phyloP scores from a whole-genome alignment of 1,140 invertebrate species.

The Yoshiicerus persimilis region DNA sequence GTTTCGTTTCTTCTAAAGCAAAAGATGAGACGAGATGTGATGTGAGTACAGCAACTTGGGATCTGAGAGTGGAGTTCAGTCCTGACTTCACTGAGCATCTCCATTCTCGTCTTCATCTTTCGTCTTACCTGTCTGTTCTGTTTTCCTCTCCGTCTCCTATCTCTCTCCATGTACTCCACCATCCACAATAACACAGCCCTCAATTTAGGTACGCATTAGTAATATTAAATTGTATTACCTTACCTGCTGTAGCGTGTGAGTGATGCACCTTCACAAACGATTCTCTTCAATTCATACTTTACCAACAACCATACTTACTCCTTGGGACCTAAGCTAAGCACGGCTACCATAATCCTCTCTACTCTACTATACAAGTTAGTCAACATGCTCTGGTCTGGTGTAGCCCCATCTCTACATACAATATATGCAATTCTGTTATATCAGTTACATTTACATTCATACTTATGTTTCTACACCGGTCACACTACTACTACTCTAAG shows the following conservation, averaged over 20 bases:
- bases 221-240: background rate
- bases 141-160: background rate
- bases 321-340: background rate
- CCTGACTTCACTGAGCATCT: background rate
- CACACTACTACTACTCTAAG: too few species aligned
- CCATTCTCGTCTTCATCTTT: conserved; percentile 10
- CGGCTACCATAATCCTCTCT: background rate
- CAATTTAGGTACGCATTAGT: background rate
- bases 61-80: background rate
- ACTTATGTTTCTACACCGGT: too few species aligned
- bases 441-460: too few species aligned
- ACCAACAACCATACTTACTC: background rate
- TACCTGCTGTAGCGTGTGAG: background rate
- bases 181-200: background rate
- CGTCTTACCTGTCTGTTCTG: background rate
- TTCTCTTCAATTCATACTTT: background rate
- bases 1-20: background rate
- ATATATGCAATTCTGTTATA: background rate
- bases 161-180: background rate
- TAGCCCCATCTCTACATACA: background rate
- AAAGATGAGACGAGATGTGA: conserved; percentile 24
- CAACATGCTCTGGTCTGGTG: background rate
- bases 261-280: background rate
- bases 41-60: background rate
- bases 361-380: background rate